Conservation (phyloP, 2,888 invertebrate genomes). For the Drosophila parthenogenetica region DNA sequence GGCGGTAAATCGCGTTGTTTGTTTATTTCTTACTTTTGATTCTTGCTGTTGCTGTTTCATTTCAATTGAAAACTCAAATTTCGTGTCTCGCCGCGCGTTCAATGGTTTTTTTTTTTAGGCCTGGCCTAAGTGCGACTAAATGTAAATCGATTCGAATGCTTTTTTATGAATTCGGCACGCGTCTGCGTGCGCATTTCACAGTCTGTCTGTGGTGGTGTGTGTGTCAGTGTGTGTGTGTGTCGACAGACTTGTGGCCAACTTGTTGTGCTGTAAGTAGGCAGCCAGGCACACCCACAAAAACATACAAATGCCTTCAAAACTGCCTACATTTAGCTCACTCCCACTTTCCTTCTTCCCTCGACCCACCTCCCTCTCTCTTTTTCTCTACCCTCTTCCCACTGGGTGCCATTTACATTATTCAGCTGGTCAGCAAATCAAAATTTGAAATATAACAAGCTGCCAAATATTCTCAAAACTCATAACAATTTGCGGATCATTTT, state of each 20-base stretch:
- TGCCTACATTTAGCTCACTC: constrained; percentile 1
- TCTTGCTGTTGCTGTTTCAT: constrained; percentile 29
- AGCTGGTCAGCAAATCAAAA: constrained; percentile 40
- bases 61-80: constrained; percentile 65
- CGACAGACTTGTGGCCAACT: constrained; percentile 28
- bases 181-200: constrained; percentile 80
- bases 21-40: constrained; percentile 36
- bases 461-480: constrained; percentile 15
- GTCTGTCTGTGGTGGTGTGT: constrained; percentile 13
- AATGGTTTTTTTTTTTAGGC: constrained; percentile 49
- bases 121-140: constrained; percentile 62
- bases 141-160: constrained; percentile 77
- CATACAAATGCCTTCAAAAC: neutral
- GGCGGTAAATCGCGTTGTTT: constrained; percentile 45
- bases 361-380: neutral
- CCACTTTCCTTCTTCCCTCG: neutral
- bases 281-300: constrained; percentile 28
- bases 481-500: constrained; percentile 23
- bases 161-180: constrained; percentile 83
- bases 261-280: constrained; percentile 19
- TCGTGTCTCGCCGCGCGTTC: constrained; percentile 58
- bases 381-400: neutral
- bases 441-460: constrained; percentile 7
- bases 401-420: constrained; percentile 59
- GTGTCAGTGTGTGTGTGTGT: constrained; percentile 1